A percentile compares a stretch with the other conserved stretches of the same genome.
phyloP scores from a whole-genome alignment of 92 coral and sea anemone genomes.

The Chrysogorgia sp. region DNA sequence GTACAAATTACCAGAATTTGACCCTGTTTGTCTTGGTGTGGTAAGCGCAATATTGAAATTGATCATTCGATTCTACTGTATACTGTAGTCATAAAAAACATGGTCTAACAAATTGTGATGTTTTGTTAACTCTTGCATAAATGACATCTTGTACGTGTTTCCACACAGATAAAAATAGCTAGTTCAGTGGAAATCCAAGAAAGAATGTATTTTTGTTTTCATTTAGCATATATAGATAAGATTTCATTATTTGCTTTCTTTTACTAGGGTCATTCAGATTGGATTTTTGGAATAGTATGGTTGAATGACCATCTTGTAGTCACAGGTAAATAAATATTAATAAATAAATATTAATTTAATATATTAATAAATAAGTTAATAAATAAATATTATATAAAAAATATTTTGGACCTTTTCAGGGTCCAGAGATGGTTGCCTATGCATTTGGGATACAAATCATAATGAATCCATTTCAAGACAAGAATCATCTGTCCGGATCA shows the following conservation, averaged over 20 bases:
- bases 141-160: no score
- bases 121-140: no score
- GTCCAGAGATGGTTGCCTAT: conserved; percentile 89
- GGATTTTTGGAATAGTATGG: conserved; percentile 92
- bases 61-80: background rate
- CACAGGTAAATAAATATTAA: conserved; percentile 64
- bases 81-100: no score
- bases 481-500: conserved; percentile 1
- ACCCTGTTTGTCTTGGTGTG: conserved; percentile 90
- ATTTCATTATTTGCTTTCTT: background rate
- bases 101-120: no score
- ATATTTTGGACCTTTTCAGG: conserved; percentile 59
- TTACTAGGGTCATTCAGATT: conserved; percentile 79
- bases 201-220: no score
- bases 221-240: no score
- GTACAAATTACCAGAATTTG: conserved; percentile 85
- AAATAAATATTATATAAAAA: background rate
- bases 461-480: background rate
- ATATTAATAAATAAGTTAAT: no score
- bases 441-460: conserved; percentile 75
- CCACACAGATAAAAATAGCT: no score
- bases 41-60: conserved; percentile 42
- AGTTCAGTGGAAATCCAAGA: no score
- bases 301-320: conserved; percentile 71
- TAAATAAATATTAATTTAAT: no score